Conservation (phyloP, 2,888 invertebrate species). For the Plagodis dolabraria region DNA sequence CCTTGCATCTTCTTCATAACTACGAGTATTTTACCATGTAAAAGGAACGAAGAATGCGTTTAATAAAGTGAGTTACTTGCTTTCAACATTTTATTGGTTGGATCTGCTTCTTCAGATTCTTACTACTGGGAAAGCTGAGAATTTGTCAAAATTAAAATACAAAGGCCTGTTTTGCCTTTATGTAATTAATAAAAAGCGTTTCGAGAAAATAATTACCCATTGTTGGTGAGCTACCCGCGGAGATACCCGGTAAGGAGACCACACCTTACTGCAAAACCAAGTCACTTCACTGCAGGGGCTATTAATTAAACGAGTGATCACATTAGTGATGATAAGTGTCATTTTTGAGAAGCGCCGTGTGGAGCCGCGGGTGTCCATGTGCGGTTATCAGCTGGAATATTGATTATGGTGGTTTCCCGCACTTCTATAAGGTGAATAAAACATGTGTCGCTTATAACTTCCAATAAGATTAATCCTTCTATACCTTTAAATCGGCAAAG, state of each 20-base stretch:
- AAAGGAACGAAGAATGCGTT: slow-evolving; percentile 28
- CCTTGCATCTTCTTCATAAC: no score
- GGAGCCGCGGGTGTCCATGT: slow-evolving; percentile 1
- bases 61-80: slow-evolving; percentile 33
- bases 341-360: slow-evolving; percentile 22
- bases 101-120: slow-evolving; percentile 34
- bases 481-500: background rate
- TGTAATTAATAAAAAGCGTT: slow-evolving; percentile 75
- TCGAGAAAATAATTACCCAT: slow-evolving; percentile 73
- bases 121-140: slow-evolving; percentile 67
- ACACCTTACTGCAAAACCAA: slow-evolving; percentile 20
- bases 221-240: slow-evolving; percentile 48
- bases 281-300: slow-evolving; percentile 27
- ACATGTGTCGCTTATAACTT: slow-evolving; percentile 15
- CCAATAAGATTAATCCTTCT: slow-evolving; percentile 20
- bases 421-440: background rate
- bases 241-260: slow-evolving; percentile 22
- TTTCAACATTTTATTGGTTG: slow-evolving; percentile 30
- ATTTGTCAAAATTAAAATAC: slow-evolving; percentile 79
- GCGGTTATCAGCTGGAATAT: slow-evolving; percentile 13
- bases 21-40: no score
- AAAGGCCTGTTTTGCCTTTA: slow-evolving; percentile 63
- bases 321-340: slow-evolving; percentile 18
- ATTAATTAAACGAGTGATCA: slow-evolving; percentile 40
- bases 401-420: slow-evolving; percentile 6